These are phyloP conservation scores for Ophion slaviceki DNA, from an alignment of 2,888 invertebrate species.

Conservation along the genomic window DNA sequence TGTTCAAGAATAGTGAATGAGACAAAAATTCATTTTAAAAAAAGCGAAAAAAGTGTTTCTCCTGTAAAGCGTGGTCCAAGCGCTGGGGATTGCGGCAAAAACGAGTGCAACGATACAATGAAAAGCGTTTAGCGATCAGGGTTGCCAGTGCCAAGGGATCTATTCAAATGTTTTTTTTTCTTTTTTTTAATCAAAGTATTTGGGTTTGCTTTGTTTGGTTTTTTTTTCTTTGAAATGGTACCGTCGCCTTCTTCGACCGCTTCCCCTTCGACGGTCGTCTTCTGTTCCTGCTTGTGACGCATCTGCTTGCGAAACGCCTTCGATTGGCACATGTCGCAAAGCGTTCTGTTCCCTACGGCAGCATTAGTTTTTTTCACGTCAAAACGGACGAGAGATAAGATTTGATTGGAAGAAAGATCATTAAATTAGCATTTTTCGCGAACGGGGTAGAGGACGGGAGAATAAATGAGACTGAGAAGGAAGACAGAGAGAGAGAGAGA, in stretches of 20 bases:
- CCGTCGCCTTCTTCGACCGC: constrained; percentile 84
- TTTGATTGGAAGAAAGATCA: constrained; percentile 55
- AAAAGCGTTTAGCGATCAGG: constrained; percentile 22
- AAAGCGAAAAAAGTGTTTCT: constrained; percentile 27
- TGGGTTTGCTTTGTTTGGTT: constrained; percentile 12
- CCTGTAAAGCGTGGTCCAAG: constrained; percentile 36
- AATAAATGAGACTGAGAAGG: constrained; percentile 5
- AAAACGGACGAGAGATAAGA: constrained; percentile 62
- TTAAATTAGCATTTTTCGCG: constrained; percentile 8
- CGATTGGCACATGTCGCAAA: constrained; percentile 93
- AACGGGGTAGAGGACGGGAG: constrained; percentile 11
- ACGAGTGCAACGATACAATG: constrained; percentile 16
- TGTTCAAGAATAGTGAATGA: constrained; percentile 43
- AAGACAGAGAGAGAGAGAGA: constrained; percentile 25
- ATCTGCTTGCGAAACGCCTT: constrained; percentile 89
- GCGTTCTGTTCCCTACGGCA: constrained; percentile 94
- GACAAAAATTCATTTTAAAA: not conserved
- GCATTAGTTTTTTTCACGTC: constrained; percentile 76
- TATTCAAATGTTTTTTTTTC: not conserved
- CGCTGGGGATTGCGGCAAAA: constrained; percentile 7
- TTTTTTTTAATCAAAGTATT: not conserved
- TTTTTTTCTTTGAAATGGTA: constrained; percentile 72
- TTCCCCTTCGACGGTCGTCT: constrained; percentile 75
- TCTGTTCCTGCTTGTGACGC: constrained; percentile 87
- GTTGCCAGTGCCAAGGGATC: constrained; percentile 17